Percentiles rank a stretch among this genome's conserved stretches.
Evolutionary conservation across 2,113 vertebrate species (phyloP).

Genomic region (Thalassarche chlororhynchos): DNA sequence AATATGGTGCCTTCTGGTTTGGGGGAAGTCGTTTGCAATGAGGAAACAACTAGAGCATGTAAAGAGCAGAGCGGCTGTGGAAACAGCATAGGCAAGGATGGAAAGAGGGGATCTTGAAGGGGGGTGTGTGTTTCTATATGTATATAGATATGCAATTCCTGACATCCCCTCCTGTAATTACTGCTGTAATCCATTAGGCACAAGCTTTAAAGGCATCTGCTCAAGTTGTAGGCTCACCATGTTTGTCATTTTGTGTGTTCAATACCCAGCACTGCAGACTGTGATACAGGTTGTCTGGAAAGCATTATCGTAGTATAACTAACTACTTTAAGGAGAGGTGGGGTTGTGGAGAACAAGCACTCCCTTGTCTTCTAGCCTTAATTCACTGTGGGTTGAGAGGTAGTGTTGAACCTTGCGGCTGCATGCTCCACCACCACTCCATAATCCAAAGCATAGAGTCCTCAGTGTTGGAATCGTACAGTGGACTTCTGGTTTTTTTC

Average conservation of each 20-base stretch:
- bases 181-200: background rate
- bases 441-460: accelerated
- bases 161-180: background rate
- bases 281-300: background rate
- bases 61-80: background rate
- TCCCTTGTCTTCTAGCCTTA: no score
- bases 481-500: background rate
- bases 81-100: background rate
- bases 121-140: background rate
- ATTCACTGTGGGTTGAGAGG: background rate
- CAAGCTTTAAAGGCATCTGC: background rate
- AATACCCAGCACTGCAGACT: background rate
- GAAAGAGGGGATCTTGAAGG: background rate
- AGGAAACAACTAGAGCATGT: background rate
- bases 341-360: background rate
- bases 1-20: background rate
- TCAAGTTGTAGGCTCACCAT: background rate
- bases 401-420: background rate
- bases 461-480: no score
- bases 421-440: accelerated
- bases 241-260: background rate
- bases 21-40: background rate
- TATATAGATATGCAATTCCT: background rate
- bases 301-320: accelerated
- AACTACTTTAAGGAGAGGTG: background rate